Evolutionary conservation across 2,113 vertebrate genomes (phyloP).

Genomic region (Edolisoma coerulescens): DNA sequence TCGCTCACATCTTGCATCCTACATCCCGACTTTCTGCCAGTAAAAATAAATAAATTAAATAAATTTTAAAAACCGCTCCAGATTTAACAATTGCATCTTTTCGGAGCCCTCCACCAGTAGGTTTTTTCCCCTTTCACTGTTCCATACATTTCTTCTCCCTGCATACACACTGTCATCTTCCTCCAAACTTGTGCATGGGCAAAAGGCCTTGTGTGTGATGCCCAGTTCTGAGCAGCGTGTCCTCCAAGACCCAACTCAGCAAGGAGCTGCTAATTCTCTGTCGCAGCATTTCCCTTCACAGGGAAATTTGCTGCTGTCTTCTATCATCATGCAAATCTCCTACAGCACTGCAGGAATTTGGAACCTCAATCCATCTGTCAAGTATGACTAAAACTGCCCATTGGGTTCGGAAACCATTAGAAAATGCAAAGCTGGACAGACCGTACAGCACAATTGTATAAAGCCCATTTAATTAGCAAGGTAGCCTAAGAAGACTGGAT

Average conservation of each 20-base stretch:
- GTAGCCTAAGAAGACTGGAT: not conserved
- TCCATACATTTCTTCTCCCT: not conserved
- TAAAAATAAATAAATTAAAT: not conserved
- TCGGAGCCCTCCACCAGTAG: not conserved
- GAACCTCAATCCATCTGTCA: not conserved
- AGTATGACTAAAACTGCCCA: not conserved
- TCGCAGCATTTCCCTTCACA: not conserved
- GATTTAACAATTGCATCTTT: not conserved
- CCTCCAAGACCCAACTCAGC: rapidly evolving
- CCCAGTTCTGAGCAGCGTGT: not conserved
- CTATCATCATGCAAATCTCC: not conserved
- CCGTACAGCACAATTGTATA: not conserved
- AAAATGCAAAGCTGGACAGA: not conserved
- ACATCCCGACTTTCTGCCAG: not conserved
- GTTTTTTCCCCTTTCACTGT: not conserved
- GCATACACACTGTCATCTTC: not conserved
- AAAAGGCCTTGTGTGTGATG: not conserved
- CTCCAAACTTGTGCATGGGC: not conserved
- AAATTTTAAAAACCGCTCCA: rapidly evolving
- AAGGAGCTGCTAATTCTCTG: not conserved
- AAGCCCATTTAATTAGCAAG: not conserved
- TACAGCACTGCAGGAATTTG: not conserved
- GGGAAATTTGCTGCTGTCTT: not conserved
- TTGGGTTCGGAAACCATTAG: not conserved
- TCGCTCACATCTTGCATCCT: not conserved